Conservation (phyloP, 2,888 invertebrate genomes). For the Blastobasis lacticolella region DNA sequence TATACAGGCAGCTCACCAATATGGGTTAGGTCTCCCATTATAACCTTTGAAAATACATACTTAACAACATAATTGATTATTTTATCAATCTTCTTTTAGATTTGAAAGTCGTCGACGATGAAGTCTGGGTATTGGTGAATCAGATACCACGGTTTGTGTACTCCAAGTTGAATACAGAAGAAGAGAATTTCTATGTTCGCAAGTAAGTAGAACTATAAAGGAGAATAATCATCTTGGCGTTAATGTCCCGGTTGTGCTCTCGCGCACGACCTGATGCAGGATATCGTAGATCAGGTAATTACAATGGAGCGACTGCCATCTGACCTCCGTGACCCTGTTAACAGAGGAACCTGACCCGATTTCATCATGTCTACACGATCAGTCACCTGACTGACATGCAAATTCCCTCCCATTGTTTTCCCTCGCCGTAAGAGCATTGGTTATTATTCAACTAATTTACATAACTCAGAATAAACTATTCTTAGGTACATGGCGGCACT, state of each 20-base stretch:
- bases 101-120: constrained; percentile 69
- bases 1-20: too few relatives aligned
- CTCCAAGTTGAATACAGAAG: constrained; percentile 65
- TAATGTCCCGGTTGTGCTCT: background rate
- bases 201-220: constrained; percentile 28
- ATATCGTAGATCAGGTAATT: too few relatives aligned
- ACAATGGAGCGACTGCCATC: too few relatives aligned
- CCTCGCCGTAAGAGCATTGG: background rate
- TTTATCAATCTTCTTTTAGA: constrained; percentile 29
- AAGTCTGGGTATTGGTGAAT: constrained; percentile 79
- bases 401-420: too few relatives aligned
- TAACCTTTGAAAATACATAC: background rate
- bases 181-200: constrained; percentile 76
- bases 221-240: too few relatives aligned
- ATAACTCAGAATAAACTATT: too few relatives aligned
- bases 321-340: too few relatives aligned
- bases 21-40: background rate
- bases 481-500: too few relatives aligned
- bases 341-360: too few relatives aligned
- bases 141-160: constrained; percentile 80
- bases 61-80: background rate
- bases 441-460: background rate
- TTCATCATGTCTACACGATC: too few relatives aligned
- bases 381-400: too few relatives aligned
- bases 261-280: too few relatives aligned